Evolutionary conservation across 2,113 vertebrate species (phyloP).

Genomic region (cattle (Bos taurus)): ARS-UCD2.0 NC_037335.1:23593501-23594000

Average conservation of each 20-base stretch:
- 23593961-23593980: background rate
- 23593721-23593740: background rate
- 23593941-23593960: background rate
- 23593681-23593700: background rate
- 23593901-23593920: background rate
- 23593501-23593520: background rate
- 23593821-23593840: background rate
- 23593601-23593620: background rate
- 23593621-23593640: background rate
- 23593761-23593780: background rate
- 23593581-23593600: background rate
- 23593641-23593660: background rate
- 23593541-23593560: background rate
- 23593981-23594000: background rate
- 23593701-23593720: background rate
- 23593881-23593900: background rate
- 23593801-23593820: background rate
- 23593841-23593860: background rate
- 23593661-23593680: background rate
- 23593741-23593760: background rate
- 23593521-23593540: background rate
- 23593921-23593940: background rate
- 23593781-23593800: background rate
- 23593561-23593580: background rate
- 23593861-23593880: background rate